Percentiles rank a stretch among this genome's conserved stretches.
phyloP scores from a whole-genome alignment of 2,888 invertebrate species.

The Temnothorax unifasciatus region DNA sequence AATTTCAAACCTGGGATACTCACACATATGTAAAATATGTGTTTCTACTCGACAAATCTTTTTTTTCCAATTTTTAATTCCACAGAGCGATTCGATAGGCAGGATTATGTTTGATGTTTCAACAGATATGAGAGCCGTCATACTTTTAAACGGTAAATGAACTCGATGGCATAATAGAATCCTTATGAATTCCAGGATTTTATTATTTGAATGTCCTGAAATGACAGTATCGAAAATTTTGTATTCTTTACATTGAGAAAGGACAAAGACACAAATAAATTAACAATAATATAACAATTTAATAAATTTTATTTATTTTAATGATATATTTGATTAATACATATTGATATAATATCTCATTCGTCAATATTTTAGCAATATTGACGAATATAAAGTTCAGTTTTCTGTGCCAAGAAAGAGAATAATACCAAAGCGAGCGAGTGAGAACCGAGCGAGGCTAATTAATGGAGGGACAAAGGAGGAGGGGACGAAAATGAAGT shows the following conservation, averaged over 20 bases:
- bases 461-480: neutral
- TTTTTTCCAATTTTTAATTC: neutral
- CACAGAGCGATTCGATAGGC: neutral
- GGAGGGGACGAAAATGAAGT: slow-evolving; percentile 24
- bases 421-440: neutral
- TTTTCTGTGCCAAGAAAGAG: neutral
- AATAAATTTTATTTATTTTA: neutral
- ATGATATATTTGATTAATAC: neutral
- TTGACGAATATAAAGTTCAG: neutral
- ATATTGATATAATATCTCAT: neutral
- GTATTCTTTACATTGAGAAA: too few species aligned
- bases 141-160: neutral
- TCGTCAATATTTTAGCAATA: neutral
- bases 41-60: neutral
- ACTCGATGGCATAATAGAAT: too few species aligned
- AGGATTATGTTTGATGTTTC: neutral
- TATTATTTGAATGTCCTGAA: too few species aligned
- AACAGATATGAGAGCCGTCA: neutral
- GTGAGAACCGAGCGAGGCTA: neutral
- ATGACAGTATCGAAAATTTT: too few species aligned
- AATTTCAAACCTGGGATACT: neutral
- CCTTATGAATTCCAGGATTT: too few species aligned
- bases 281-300: neutral
- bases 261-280: too few species aligned
- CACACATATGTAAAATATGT: neutral